Evolutionary conservation across 37 sponge, comb jelly and placozoan genomes (phyloP), one percentile per base, ranked within the genome.

Genomic region (Cladorhizidae sp.): DNA sequence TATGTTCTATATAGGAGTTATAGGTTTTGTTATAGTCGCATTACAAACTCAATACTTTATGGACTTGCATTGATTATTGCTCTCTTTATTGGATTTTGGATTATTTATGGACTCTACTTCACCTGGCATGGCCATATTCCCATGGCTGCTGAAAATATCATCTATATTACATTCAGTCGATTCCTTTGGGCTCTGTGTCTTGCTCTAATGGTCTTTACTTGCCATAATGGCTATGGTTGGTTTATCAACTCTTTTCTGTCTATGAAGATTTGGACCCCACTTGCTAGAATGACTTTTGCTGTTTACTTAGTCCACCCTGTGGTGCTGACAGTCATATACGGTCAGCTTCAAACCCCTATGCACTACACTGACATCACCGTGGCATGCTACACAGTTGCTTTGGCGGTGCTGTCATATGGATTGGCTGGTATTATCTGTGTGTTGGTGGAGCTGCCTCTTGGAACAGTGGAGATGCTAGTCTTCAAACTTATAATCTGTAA

Each of bases 281-380:
- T 94, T 15, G 83, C 94, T 72, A 89, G 97, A 21, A 71, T 97
- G 40, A 86, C 97, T 18, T 94, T 82, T 70, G 70, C 23, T 51
- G 92, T 92, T 36, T 97, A 97, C 65, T 90, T 97, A 31, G 49
- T 91, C n/a, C n/a, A n/a, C n/a, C n/a, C n/a, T n/a, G n/a, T n/a
- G n/a, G n/a, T n/a, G n/a, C n/a, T n/a, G n/a, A n/a, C 97, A n/a
- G 67, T 88, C 7, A 38, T 90, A 20, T 73, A 72, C 21, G 54
- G 58, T 17, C 41, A 61, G 0, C 31, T 73, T 21, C 36, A 91
- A 26, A 40, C 22, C 1, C 61, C 87, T 2, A 29, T 91, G 0
- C n/a, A n/a, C n/a, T n/a, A n/a, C n/a, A n/a, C n/a, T n/a, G n/a
- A n/a, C n/a, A n/a, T n/a, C n/a, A n/a, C 62, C n/a, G 36, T 88